These are phyloP conservation scores for Forficula auricularia DNA, from an alignment of 1,140 invertebrate species.

Conservation along the genomic window DNA sequence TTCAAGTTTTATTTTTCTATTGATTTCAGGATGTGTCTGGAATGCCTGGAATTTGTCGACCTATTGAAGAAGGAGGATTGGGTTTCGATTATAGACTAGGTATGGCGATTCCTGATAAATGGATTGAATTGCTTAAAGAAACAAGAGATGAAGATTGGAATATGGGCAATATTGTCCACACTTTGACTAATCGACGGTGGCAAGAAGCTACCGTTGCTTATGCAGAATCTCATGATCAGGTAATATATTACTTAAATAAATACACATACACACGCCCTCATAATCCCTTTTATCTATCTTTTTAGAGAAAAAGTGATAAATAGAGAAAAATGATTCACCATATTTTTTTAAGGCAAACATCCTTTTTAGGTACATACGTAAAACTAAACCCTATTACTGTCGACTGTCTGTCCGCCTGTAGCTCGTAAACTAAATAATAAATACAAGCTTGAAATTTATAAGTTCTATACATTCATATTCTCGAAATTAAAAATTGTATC, in stretches of 20 bases:
- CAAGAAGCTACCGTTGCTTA: slow-evolving; percentile 92
- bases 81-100: slow-evolving; percentile 96
- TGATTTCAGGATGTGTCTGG: slow-evolving; percentile 78
- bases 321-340: too few relatives aligned
- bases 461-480: too few relatives aligned
- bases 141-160: slow-evolving; percentile 87
- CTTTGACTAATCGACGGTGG: slow-evolving; percentile 87
- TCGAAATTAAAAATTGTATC: too few relatives aligned
- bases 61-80: slow-evolving; percentile 76
- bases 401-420: too few relatives aligned
- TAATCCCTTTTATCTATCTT: too few relatives aligned
- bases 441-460: too few relatives aligned
- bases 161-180: slow-evolving; percentile 80
- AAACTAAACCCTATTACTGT: too few relatives aligned
- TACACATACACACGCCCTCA: slow-evolving; percentile 78
- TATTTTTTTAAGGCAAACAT: too few relatives aligned
- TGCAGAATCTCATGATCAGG: slow-evolving; percentile 93
- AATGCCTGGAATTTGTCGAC: slow-evolving; percentile 91
- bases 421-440: too few relatives aligned
- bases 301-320: too few relatives aligned
- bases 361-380: too few relatives aligned
- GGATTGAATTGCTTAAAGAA: slow-evolving; percentile 87
- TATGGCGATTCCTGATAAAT: slow-evolving; percentile 98
- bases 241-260: slow-evolving; percentile 75
- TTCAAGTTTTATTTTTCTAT: too few relatives aligned